A percentile compares a stretch with the other conserved stretches of the same genome.
phyloP scores from a whole-genome alignment of 2,797 vertebrate genomes.

The Hippocampus kuda region DNA sequence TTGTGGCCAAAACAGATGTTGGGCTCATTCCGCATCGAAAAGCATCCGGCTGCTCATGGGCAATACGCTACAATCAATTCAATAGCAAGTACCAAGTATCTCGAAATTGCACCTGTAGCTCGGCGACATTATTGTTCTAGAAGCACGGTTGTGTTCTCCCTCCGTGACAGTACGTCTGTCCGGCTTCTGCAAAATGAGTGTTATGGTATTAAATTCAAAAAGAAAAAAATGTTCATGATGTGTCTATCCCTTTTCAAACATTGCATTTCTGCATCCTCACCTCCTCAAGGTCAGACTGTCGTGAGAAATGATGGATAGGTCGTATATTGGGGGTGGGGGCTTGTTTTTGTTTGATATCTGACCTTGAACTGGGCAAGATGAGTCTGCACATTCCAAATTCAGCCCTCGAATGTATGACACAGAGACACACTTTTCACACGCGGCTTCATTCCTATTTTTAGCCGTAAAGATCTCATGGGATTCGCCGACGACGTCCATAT shows the following conservation, averaged over 20 bases:
- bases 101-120: no score
- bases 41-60: not conserved
- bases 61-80: no score
- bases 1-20: slow-evolving; percentile 17
- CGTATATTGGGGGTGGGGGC: not conserved
- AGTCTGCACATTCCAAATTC: slow-evolving; percentile 11
- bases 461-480: slow-evolving; percentile 15
- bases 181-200: no score
- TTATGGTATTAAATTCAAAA: no score
- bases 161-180: no score
- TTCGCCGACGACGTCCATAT: slow-evolving; percentile 16
- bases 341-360: slow-evolving; percentile 23
- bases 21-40: not conserved
- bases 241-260: no score
- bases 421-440: slow-evolving; percentile 1
- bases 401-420: slow-evolving; percentile 10
- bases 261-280: no score
- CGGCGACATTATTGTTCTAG: no score
- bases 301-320: slow-evolving; percentile 11
- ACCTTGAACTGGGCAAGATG: slow-evolving; percentile 12
- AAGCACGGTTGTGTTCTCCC: no score
- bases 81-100: not conserved
- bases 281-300: no score
- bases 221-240: no score
- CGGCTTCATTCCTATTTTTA: slow-evolving; percentile 13